Base-by-base conservation (phyloP, 1,140 invertebrate species). In the Drosophila prosaltans region DNA sequence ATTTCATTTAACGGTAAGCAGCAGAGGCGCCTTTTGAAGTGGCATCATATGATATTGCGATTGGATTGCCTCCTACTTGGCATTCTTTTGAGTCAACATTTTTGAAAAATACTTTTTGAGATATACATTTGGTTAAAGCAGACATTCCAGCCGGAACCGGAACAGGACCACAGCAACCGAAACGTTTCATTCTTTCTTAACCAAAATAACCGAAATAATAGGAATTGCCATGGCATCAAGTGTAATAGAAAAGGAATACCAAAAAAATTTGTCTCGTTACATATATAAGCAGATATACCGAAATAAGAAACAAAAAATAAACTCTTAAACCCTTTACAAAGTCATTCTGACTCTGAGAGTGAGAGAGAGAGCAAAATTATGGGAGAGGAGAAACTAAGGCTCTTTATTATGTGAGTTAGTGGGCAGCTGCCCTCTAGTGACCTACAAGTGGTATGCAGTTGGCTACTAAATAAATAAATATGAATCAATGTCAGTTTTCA, bases 1-100 rank as follows among this genome's bases (percentile, higher is more conserved):
- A 89, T 89, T 89, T 89, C 84, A 78, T 84, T 89, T 89, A 89
- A 89, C 84, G 84, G 84, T 89, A 84, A 88, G 77, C 40, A 24
- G 32, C 32, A 36, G 40, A 76, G 64, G 60, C 67, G 77, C 80
- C 80, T 82, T 82, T 81, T 83, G 80, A 83, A 82, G 80, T 82
- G 68, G 80, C 80, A 83, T 83, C 80, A 65, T 64, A 75, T 70
- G 65, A 59, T 65, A 54, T 2, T 4, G 59, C 32, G 28, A 48
- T 40, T 43, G 60, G 39, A 63, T 48, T 48, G 54, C 66, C 61
- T 45, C 40, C 41, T 16, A 36, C 63, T 58, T 69, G 66, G 71
- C 66, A 85, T 86, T 78, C 68, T 72, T 69, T 26, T 10, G 8
- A 16, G 61, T 16, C 21, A 28, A 65, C 28, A 40, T 4, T 51